These are phyloP conservation scores for Buteo buteo DNA, from an alignment of 2,113 vertebrate species.

Conservation along the genomic window DNA sequence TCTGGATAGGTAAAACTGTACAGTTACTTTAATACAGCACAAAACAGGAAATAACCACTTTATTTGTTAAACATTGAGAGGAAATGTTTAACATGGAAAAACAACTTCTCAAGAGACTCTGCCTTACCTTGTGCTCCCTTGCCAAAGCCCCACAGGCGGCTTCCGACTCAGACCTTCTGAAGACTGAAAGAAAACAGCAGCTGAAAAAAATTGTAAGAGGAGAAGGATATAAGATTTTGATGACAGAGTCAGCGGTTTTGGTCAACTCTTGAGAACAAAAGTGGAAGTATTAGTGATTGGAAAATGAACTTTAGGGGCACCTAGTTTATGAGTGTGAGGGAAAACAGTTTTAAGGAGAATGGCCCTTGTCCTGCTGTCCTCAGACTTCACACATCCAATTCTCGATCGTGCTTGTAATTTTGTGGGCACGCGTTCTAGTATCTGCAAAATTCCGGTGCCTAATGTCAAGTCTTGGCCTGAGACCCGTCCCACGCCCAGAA, in stretches of 20 bases:
- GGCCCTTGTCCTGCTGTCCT: neutral
- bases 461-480: accelerated
- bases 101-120: neutral
- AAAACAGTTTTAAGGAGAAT: neutral
- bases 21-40: neutral
- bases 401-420: neutral
- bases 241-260: neutral
- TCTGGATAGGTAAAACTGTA: neutral
- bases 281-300: neutral
- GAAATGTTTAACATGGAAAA: neutral
- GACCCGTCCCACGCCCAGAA: accelerated
- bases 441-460: accelerated
- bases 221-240: neutral
- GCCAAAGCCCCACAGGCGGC: neutral
- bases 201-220: neutral
- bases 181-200: neutral
- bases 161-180: neutral
- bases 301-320: neutral
- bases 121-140: neutral
- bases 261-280: neutral
- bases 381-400: neutral
- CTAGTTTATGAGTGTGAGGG: accelerated
- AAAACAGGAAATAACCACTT: neutral
- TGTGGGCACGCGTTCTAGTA: accelerated
- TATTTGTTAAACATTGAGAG: neutral